These are phyloP conservation scores for Calliphora vicina DNA, from an alignment of 1,140 invertebrate genomes.

Conservation along the genomic window DNA sequence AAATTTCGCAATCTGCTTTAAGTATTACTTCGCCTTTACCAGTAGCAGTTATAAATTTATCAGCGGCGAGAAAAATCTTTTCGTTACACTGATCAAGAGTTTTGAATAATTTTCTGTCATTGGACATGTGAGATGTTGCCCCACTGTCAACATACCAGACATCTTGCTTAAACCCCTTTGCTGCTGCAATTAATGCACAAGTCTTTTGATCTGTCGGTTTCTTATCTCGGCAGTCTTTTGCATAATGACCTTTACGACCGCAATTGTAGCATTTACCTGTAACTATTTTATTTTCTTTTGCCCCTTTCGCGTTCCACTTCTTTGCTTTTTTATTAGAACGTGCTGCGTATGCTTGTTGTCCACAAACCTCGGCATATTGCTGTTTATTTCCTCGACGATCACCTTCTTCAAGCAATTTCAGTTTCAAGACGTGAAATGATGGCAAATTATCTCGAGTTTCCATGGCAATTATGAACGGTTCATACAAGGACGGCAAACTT, in stretches of 20 bases:
- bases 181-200: too few species aligned
- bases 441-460: conserved; percentile 27
- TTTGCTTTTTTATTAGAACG: not conserved
- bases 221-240: not conserved
- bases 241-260: not conserved
- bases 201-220: not conserved
- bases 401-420: conserved; percentile 31
- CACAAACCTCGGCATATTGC: not conserved
- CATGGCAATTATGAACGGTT: conserved; percentile 38
- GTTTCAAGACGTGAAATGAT: not conserved
- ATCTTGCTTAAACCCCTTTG: too few species aligned
- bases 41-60: too few species aligned
- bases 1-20: too few species aligned
- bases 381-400: not conserved
- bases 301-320: too few species aligned
- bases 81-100: too few species aligned
- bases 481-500: not conserved
- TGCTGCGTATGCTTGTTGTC: not conserved
- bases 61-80: too few species aligned
- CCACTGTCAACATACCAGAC: too few species aligned
- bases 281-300: not conserved
- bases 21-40: too few species aligned
- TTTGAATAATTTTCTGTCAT: too few species aligned
- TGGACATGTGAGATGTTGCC: too few species aligned
- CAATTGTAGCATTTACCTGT: not conserved